Evolutionary conservation across 2,888 invertebrate species (phyloP), one percentile per base, ranked within the genome.

Genomic region (Stenchaetothrips biformis): DNA sequence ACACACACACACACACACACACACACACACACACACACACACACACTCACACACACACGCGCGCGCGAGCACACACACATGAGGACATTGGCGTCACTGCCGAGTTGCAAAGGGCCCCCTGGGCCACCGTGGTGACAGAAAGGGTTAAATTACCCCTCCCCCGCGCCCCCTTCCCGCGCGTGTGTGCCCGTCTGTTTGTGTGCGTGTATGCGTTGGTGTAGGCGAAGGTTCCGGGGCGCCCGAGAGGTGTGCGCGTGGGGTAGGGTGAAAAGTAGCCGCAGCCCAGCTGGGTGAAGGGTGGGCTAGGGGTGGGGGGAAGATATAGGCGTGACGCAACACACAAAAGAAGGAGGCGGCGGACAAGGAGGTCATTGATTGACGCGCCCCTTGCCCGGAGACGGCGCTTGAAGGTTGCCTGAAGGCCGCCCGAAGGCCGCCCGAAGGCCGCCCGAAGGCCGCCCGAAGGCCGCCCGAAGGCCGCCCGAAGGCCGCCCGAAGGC

Each of bases 111-210:
- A 7, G 11, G 53, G 16, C 53, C 53, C 53, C 53, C 11, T 53
- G 16, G 18, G 53, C 53, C 9, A 13, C 53, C 53, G 13, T 21
- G 67, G 67, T 74, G 67, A 74, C 67, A 74, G 67, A 74, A 74
- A 74, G 67, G 67, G 67, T 74, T 74, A 74, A 74, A 74, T 74
- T 74, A 74, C 67, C 67, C 67, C 18, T 25, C 21, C 9, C 67
- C 67, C 7, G 67, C 16, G 53, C 11, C 53, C 53, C 53, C 53
- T 4, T 13, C 53, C 13, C 9, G 53, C 13, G 16, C 53, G n/a
- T n/a, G n/a, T n/a, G n/a, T 18, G 53, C 53, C 4, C 13, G 11
- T 13, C 53, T 18, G 59, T 18, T 18, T 18, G 37, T 37, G 37
- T 59, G 59, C 16, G 59, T 53, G 53, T 53, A 1, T 53, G 53